Base-by-base conservation (phyloP, 2,888 invertebrate species). In the Callyntrura sp. region DNA sequence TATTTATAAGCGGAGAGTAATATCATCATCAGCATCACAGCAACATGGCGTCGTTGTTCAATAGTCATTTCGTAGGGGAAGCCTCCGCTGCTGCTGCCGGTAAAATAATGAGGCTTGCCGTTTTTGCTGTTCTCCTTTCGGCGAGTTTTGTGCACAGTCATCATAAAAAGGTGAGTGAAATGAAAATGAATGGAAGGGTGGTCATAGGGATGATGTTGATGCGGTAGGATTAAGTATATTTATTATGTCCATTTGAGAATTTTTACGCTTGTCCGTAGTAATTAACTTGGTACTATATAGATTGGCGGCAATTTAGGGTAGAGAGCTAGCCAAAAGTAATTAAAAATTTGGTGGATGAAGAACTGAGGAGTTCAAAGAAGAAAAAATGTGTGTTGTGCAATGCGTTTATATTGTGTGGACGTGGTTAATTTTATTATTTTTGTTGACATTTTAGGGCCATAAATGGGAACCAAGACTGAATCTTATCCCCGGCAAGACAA, bases 391-490 rank as follows among this genome's bases (percentile, higher is more conserved):
- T n/a, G n/a, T n/a, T n/a, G n/a, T n/a, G n/a, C n/a, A n/a, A n/a
- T n/a, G n/a, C n/a, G n/a, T n/a, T n/a, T n/a, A n/a, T n/a, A n/a
- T n/a, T n/a, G n/a, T n/a, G n/a, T n/a, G n/a, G n/a, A n/a, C 57
- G 11, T n/a, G 62, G 17, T 28, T 65, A 60, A 57, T 35, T n/a
- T 73, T 45, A 35, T 81, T 60, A 28, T 57, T 35, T 81, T 45
- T 11, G 5, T 51, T n/a, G n/a, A 43, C 17, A 25, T 14, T 48
- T 51, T 62, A 89, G 89, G 85, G 89, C 65, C 83, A 85, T 79
- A 85, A 85, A 78, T 90, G 85, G 84, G 90, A 90, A 35, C 89
- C 88, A 51, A 60, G 70, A 82, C 83, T 91, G 62, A 90, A 83
- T 14, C 48, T 90, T 28, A 43, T 86, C 14, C 88, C 90, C 25